Percentiles rank a stretch among this genome's conserved stretches.
Evolutionary conservation across 30 jellyfish, hydroid and myxozoan genomes (phyloP).

Genomic region (Hydractinia symbiolongicarpus): DNA sequence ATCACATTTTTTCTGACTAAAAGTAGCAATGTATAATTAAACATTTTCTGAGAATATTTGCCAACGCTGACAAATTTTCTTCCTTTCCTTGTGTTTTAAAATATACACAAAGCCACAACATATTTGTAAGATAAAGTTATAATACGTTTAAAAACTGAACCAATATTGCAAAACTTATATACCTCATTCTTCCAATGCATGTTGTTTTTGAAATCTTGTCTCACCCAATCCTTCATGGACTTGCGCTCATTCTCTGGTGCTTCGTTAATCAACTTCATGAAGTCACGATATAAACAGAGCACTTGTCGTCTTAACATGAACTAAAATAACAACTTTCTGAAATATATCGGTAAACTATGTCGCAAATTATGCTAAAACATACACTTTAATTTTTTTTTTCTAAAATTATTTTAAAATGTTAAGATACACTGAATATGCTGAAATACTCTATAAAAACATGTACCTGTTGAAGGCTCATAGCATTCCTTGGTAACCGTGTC

Average conservation of each 20-base stretch:
- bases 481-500: too few species aligned
- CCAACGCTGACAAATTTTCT: too few species aligned
- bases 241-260: constrained; percentile 24
- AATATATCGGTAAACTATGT: neutral
- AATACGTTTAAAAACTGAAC: neutral
- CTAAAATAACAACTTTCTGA: neutral
- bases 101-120: neutral
- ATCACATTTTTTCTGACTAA: too few species aligned
- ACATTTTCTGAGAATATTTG: too few species aligned
- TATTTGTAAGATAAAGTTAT: neutral
- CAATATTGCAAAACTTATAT: neutral
- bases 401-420: neutral
- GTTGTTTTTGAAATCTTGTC: constrained; percentile 26
- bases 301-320: constrained; percentile 34
- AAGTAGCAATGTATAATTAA: too few species aligned
- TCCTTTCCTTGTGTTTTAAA: too few species aligned
- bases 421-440: neutral
- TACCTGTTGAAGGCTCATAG: too few species aligned
- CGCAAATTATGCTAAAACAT: neutral
- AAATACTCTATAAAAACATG: neutral
- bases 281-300: constrained; percentile 19
- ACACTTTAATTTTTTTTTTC: neutral
- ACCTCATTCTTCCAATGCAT: constrained; percentile 40
- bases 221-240: constrained; percentile 14
- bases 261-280: constrained; percentile 10